Evolutionary conservation across 2,113 vertebrate species (phyloP).

Genomic region (Poeciliopsis retropinna): DNA sequence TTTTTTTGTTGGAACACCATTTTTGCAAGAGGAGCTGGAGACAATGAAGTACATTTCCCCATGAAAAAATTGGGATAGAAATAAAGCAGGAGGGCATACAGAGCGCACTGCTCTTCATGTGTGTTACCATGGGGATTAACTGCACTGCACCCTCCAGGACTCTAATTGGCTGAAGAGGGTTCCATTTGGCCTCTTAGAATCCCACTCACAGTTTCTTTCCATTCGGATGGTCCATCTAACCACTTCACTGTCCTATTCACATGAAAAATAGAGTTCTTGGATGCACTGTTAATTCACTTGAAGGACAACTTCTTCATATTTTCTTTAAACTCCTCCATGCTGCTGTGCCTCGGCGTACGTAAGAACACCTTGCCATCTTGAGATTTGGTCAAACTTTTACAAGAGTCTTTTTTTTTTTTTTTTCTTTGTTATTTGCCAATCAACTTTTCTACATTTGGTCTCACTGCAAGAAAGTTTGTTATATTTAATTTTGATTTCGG

Average conservation of each 20-base stretch:
- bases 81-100: slow-evolving; percentile 42
- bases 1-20: slow-evolving; percentile 1
- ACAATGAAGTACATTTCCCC: slow-evolving; percentile 69
- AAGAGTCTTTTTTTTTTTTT: background rate
- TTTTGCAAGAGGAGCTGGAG: slow-evolving; percentile 34
- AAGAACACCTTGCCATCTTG: background rate
- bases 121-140: slow-evolving; percentile 73
- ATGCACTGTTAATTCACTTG: slow-evolving; percentile 38
- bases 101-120: slow-evolving; percentile 60
- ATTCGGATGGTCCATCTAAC: slow-evolving; percentile 53
- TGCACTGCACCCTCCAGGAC: slow-evolving; percentile 49
- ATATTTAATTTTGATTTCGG: too few relatives aligned
- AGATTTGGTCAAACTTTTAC: background rate
- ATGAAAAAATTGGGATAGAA: slow-evolving; percentile 68
- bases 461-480: too few relatives aligned
- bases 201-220: slow-evolving; percentile 50
- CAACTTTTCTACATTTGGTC: background rate
- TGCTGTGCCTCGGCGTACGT: background rate
- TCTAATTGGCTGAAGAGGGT: slow-evolving; percentile 63
- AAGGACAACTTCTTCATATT: slow-evolving; percentile 22
- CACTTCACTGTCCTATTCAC: slow-evolving; percentile 60
- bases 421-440: background rate
- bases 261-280: slow-evolving; percentile 54
- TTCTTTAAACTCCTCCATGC: slow-evolving; percentile 11
- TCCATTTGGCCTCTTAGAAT: slow-evolving; percentile 64